Conservation (phyloP, 2,888 invertebrate genomes). For the Oegoconia quadripuncta region DNA sequence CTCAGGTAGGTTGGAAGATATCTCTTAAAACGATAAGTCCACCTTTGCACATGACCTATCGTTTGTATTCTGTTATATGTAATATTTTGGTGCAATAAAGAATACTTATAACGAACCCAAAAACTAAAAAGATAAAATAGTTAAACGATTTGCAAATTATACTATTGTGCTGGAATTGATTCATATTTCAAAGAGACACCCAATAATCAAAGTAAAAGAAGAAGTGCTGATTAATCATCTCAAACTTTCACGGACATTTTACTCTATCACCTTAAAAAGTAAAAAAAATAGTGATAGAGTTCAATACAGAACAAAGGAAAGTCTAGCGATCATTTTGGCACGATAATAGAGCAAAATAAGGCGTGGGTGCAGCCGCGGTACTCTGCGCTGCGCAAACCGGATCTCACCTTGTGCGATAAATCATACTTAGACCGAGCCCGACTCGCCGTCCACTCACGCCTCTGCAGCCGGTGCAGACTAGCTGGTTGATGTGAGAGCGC, state of each 20-base stretch:
- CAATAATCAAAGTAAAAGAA: background rate
- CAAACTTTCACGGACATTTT: background rate
- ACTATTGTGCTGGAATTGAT: too few species aligned
- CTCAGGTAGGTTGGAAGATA: too few species aligned
- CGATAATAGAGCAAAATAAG: slow-evolving; percentile 65
- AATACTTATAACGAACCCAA: too few species aligned
- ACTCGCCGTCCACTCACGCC: too few species aligned
- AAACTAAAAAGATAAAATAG: too few species aligned
- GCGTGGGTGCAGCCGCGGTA: slow-evolving; percentile 59
- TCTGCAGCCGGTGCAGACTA: background rate
- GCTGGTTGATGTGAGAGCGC: too few species aligned
- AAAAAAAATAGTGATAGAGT: slow-evolving; percentile 10
- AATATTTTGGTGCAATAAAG: too few species aligned
- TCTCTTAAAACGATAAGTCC: too few species aligned
- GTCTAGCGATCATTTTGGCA: slow-evolving; percentile 59
- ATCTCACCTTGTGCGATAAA: slow-evolving; percentile 65
- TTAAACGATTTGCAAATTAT: too few species aligned
- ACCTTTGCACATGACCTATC: too few species aligned
- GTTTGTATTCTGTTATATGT: too few species aligned
- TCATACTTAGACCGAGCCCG: slow-evolving; percentile 42
- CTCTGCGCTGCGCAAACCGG: slow-evolving; percentile 56
- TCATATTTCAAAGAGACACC: too few species aligned
- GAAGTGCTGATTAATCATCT: background rate
- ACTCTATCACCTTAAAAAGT: background rate
- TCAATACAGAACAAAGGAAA: slow-evolving; percentile 32